Conservation (phyloP, 2,113 vertebrate species). For the Sminthopsis crassicaudata region DNA sequence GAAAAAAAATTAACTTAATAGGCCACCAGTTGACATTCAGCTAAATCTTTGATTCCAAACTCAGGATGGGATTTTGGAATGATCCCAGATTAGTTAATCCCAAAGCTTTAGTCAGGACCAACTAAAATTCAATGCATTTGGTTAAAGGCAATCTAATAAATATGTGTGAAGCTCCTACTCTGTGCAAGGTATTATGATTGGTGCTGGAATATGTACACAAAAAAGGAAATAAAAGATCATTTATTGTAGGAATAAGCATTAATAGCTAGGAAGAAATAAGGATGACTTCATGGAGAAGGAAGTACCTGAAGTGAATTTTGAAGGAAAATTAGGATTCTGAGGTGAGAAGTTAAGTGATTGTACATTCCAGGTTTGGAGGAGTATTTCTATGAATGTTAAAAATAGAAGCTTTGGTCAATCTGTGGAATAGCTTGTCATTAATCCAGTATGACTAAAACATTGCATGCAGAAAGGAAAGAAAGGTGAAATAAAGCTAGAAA, state of each 20-base stretch:
- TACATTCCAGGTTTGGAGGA: not conserved
- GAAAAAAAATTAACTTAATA: not conserved
- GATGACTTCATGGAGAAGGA: not conserved
- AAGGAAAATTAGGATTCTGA: not conserved
- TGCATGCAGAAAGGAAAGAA: not conserved
- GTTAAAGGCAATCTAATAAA: not conserved
- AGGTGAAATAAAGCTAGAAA: not conserved
- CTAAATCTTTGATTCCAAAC: not conserved
- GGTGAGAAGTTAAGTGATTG: not conserved
- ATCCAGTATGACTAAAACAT: not conserved
- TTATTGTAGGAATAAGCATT: not conserved
- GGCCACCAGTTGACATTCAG: not conserved
- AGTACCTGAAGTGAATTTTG: not conserved
- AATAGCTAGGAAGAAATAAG: not conserved
- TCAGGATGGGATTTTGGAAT: not conserved
- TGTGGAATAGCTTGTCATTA: not conserved
- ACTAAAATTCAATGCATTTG: not conserved
- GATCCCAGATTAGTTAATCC: not conserved
- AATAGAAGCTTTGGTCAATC: not conserved
- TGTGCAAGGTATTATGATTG: not conserved
- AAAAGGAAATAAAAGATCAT: not conserved
- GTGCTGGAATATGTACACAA: not conserved
- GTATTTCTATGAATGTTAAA: not conserved
- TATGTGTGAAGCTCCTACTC: not conserved
- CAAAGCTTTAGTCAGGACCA: not conserved